phyloP scores from a whole-genome alignment of 2,888 invertebrate species.

The Actias luna region DNA sequence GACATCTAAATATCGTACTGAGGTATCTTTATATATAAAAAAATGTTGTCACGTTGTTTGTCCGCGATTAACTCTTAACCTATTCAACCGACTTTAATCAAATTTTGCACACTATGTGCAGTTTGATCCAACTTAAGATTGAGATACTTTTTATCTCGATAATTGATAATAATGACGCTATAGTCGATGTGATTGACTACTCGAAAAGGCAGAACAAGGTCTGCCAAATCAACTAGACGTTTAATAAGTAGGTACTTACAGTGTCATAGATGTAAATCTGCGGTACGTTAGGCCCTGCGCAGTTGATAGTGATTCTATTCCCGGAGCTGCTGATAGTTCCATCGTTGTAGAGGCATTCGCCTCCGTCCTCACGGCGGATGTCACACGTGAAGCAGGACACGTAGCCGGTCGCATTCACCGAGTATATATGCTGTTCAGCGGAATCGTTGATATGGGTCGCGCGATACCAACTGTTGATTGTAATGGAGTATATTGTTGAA shows the following conservation, averaged over 20 bases:
- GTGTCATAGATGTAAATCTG: constrained; percentile 83
- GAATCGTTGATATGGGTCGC: constrained; percentile 90
- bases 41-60: too few species aligned
- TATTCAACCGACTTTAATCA: too few species aligned
- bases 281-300: constrained; percentile 93
- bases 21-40: too few species aligned
- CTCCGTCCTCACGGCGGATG: constrained; percentile 73
- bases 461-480: constrained; percentile 87
- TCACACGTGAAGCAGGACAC: constrained; percentile 90
- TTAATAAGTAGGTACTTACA: constrained; percentile 74
- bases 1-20: too few species aligned
- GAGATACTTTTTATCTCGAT: too few species aligned
- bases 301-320: constrained; percentile 87
- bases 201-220: too few species aligned
- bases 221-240: too few species aligned
- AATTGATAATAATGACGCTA: too few species aligned
- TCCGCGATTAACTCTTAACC: too few species aligned
- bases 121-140: too few species aligned
- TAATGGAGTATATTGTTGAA: not conserved
- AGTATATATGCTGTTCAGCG: constrained; percentile 90
- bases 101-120: too few species aligned
- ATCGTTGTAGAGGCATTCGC: constrained; percentile 84
- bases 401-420: constrained; percentile 80
- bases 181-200: too few species aligned
- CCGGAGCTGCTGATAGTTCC: constrained; percentile 86